A percentile compares a stretch with the other conserved stretches of the same genome.
These are phyloP conservation scores for Pardalotus punctatus DNA, from an alignment of 2,113 vertebrate genomes.

Conservation along the genomic window DNA sequence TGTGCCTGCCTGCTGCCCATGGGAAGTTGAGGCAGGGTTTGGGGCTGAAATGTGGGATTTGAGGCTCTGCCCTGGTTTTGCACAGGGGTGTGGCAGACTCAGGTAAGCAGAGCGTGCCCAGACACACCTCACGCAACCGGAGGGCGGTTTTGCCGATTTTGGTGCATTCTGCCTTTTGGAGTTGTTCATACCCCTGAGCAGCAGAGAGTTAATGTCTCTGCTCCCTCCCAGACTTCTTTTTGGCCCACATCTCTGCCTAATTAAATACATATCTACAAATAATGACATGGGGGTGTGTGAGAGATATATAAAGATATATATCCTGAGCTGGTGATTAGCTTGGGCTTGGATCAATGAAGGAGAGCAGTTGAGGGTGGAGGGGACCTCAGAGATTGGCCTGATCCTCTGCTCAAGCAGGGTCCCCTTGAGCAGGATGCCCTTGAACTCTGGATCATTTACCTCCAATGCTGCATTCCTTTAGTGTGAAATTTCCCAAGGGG, in stretches of 20 bases:
- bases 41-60: conserved; percentile 19
- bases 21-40: background rate
- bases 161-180: background rate
- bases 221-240: background rate
- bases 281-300: background rate
- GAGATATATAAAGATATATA: background rate
- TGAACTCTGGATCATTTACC: conserved; percentile 6
- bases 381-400: fast-evolving
- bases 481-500: conserved; percentile 7
- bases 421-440: background rate
- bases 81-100: background rate
- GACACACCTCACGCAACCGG: background rate
- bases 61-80: background rate
- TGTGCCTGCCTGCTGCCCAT: background rate
- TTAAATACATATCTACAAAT: conserved; percentile 29
- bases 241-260: background rate
- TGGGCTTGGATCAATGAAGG: background rate
- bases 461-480: conserved; percentile 28
- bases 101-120: background rate
- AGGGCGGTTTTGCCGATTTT: background rate
- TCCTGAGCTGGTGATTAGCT: background rate
- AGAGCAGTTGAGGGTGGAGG: background rate
- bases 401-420: background rate
- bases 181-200: background rate
- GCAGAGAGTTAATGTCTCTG: conserved; percentile 1